These are phyloP conservation scores for Poicephalus gulielmi DNA, from an alignment of 2,113 vertebrate species.

Conservation along the genomic window DNA sequence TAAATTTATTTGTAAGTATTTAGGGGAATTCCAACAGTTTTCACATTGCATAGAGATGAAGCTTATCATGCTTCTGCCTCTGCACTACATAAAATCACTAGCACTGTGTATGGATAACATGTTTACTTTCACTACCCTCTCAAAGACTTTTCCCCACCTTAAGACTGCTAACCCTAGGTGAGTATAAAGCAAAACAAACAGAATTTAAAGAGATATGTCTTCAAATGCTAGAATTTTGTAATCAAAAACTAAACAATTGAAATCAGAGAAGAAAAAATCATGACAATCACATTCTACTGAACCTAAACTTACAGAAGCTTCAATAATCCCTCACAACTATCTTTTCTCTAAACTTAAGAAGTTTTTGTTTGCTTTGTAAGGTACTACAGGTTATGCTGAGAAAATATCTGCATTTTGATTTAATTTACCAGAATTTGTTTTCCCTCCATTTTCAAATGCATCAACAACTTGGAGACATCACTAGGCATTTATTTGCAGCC, in stretches of 20 bases:
- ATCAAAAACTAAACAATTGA: neutral
- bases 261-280: neutral
- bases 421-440: constrained; percentile 19
- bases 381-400: neutral
- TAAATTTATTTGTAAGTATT: neutral
- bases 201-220: neutral
- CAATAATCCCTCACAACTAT: neutral
- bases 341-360: neutral
- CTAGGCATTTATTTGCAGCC: neutral
- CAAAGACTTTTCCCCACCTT: neutral
- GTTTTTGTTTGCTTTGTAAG: neutral
- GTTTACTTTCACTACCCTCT: neutral
- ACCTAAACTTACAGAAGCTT: neutral
- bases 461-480: constrained; percentile 8
- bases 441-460: neutral
- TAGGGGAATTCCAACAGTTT: neutral
- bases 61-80: neutral
- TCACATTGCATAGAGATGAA: neutral
- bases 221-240: neutral
- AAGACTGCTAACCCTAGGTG: neutral
- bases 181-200: neutral
- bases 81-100: neutral
- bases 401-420: neutral
- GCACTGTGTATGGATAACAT: fast-evolving
- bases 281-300: neutral